Base-by-base conservation (phyloP, 92 coral and sea anemone species). In the Scolanthus callimorphus region DNA sequence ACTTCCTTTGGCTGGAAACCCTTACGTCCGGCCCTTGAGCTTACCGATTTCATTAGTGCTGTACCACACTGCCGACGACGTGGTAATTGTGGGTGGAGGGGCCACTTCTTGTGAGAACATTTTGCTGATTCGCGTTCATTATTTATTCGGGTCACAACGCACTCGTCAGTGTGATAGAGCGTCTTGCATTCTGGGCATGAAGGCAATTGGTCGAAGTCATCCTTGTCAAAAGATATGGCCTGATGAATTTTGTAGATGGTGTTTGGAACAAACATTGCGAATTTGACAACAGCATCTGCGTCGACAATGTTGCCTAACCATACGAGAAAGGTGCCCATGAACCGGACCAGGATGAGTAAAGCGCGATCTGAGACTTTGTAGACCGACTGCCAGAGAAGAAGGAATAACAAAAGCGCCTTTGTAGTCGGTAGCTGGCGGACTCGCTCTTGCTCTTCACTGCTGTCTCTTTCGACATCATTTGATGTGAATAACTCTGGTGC, bases 11-110 rank as follows among this genome's bases (percentile, higher is more conserved):
- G 83, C 44, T 76, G 69, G 30, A 76, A 45, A 55, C 45, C 67
- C 25, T 62, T 37, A 29, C 17, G 37, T 31, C 83, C 83, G 2
- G 58, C 15, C 21, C 43, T 30, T 23, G 78, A 69, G 27, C 78
- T 58, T 77, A 68, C 69, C 8, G 77, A 49, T 60, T 76, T 76
- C 70, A 51, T 47, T 0, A 76, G 76, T 1, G 51, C 2, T 1
- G 83, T 17, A 3, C 83, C 83, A 76, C 83, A 76, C 12, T 69
- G 70, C n/a, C 51, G 51, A 20, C 82, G 51, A 17, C 62, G 39
- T 17, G 67, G 11, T 59, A n/a, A 23, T 13, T 51, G 74, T 34
- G 83, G 83, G 34, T 76, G 83, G 11, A 21, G 39, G 6, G 83
- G 83, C 58, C 27, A 76, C 2, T 24, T 30, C 0, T 57, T 71